A percentile compares a stretch with the other conserved stretches of the same genome.
Conservation (phyloP, 2,888 invertebrate genomes). For the Polia nebulosa region DNA sequence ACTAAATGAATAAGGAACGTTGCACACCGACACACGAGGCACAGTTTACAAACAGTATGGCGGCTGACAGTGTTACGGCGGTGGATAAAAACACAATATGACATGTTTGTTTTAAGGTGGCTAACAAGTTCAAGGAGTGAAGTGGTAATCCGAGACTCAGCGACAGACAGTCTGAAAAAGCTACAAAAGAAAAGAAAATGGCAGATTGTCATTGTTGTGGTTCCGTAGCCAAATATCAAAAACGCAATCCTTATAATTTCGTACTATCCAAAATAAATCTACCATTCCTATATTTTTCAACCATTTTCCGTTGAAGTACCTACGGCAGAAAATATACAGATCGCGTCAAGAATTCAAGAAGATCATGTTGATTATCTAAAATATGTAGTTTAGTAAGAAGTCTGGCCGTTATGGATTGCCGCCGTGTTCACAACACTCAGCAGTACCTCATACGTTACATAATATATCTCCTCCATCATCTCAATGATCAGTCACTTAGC, state of each 20-base stretch:
- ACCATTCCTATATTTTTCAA: too few relatives aligned
- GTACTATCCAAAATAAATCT: too few relatives aligned
- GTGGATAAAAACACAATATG: slow-evolving; percentile 2
- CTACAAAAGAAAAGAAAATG: not conserved
- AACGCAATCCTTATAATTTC: too few relatives aligned
- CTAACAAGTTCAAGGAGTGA: not conserved
- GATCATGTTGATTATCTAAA: too few relatives aligned
- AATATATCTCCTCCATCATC: slow-evolving; percentile 2
- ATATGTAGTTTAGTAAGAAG: not conserved
- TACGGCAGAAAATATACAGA: too few relatives aligned
- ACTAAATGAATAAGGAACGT: slow-evolving; percentile 17
- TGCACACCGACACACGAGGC: slow-evolving; percentile 17
- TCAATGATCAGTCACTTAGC: slow-evolving; percentile 29
- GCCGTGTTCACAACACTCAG: not conserved
- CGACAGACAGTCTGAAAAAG: not conserved
- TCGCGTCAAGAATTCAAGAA: too few relatives aligned
- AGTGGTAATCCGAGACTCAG: not conserved
- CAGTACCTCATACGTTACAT: not conserved
- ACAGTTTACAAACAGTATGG: slow-evolving; percentile 34
- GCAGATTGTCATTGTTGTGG: not conserved
- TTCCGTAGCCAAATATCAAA: too few relatives aligned
- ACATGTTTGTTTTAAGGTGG: not conserved
- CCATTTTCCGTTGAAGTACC: too few relatives aligned
- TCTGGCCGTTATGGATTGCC: too few relatives aligned
- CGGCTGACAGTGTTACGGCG: not conserved